Evolutionary conservation across 1,140 invertebrate species (phyloP), one percentile per base, ranked within the genome.

Genomic region (Radopholus similis): DNA sequence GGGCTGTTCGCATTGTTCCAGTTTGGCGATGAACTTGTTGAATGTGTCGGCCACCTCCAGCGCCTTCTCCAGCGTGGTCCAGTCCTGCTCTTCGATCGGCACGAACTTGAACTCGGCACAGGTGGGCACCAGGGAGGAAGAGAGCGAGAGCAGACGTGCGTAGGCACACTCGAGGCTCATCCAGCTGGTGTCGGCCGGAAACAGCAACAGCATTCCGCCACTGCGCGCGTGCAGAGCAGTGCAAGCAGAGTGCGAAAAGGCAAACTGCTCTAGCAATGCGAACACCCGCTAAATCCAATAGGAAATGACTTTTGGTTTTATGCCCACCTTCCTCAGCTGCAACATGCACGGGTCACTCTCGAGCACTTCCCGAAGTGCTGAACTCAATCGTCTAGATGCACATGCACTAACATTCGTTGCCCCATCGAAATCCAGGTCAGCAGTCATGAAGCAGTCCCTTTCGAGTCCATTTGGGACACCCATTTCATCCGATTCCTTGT

Each of bases 21-120:
- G 30, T 51, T 51, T 51, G n/a, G 47, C 47, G 23, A 51, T 28
- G 30, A 51, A 51, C 30, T 51, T 51, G 4, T 51, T 21, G 15
- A 51, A 51, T 2, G 47, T 51, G 47, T 51, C 47, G 47, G 47
- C 30, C 47, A 51, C 47, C 23, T 51, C 47, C 47, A 51, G 30
- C 23, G 15, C n/a, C 18, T 11, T 51, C 30, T 51, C 47, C 23
- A 51, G 9, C 9, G 47, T 51, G 23, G 9, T 21, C 47, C 47
- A 51, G 30, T 51, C 47, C 18, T 6, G 15, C 1, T 51, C 47
- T 8, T 8, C 23, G 30, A 51, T 51, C 30, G 21, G 47, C n/a
- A 11, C 18, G 18, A 51, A 26, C 30, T 51, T 51, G 47, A 51
- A 51, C n/a, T 51, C 47, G n/a, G 23, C 47, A 28, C 47, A 51